Conservation (phyloP, 2,888 invertebrate species). For the Apamea epomidion region DNA sequence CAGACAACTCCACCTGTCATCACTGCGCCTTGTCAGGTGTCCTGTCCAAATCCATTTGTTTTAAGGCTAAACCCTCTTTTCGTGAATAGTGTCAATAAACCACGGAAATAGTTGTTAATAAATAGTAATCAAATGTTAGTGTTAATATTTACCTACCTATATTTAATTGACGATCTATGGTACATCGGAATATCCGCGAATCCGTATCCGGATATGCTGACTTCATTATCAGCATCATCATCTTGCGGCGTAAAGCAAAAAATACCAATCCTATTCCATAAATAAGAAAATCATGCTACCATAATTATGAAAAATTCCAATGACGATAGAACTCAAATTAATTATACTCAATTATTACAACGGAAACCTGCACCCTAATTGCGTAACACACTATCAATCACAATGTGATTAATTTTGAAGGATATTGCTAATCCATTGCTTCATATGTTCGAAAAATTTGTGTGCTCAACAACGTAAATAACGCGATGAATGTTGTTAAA, state of each 20-base stretch:
- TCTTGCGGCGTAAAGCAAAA: slow-evolving; percentile 7
- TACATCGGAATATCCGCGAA: slow-evolving; percentile 53
- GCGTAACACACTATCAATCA: neutral
- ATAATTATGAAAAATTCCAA: slow-evolving; percentile 10
- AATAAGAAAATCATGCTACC: neutral
- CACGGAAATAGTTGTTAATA: slow-evolving; percentile 7
- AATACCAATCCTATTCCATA: slow-evolving; percentile 7
- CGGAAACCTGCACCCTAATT: neutral
- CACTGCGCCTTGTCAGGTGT: neutral
- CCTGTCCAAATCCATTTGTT: neutral
- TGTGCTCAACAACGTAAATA: neutral
- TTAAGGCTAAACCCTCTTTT: neutral
- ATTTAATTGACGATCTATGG: slow-evolving; percentile 23
- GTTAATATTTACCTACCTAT: slow-evolving; percentile 14
- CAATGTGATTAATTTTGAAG: neutral
- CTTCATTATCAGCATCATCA: slow-evolving; percentile 40
- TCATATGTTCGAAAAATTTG: neutral
- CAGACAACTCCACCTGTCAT: neutral
- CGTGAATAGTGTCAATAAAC: neutral
- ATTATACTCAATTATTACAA: neutral
- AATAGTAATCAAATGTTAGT: slow-evolving; percentile 5
- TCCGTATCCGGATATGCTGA: slow-evolving; percentile 48
- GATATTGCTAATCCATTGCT: neutral
- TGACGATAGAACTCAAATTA: slow-evolving; percentile 12
- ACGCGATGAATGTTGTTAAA: neutral